phyloP scores from a whole-genome alignment of 1,140 invertebrate genomes.

The Thaumatotibia leucotreta region DNA sequence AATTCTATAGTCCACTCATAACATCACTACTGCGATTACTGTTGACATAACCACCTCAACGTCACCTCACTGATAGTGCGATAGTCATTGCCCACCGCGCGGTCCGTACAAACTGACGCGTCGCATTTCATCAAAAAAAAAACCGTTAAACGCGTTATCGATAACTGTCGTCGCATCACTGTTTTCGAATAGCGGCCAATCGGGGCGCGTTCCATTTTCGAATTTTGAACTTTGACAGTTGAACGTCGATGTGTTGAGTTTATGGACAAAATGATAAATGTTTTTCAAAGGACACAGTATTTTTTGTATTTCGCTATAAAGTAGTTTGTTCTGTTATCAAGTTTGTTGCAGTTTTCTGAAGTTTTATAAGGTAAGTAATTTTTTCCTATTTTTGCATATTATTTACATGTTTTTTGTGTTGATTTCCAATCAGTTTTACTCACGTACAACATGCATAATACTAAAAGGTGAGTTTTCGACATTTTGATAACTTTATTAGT shows the following conservation, averaged over 20 bases:
- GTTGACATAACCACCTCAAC: conserved; percentile 32
- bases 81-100: conserved; percentile 35
- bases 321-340: neutral
- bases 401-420: neutral
- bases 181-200: conserved; percentile 20
- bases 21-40: conserved; percentile 28
- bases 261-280: conserved; percentile 30
- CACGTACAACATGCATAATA: too few species aligned
- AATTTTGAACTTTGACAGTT: conserved; percentile 14
- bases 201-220: conserved; percentile 19
- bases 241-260: conserved; percentile 20
- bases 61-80: conserved; percentile 38
- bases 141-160: conserved; percentile 25
- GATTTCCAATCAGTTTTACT: too few species aligned
- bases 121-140: conserved; percentile 29
- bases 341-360: neutral
- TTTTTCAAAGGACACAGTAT: conserved; percentile 24
- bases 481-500: too few species aligned
- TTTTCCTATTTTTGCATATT: neutral
- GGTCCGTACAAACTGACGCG: conserved; percentile 35
- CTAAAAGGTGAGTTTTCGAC: too few species aligned
- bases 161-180: conserved; percentile 33
- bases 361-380: conserved; percentile 9
- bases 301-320: conserved; percentile 33
- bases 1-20: neutral